These are phyloP conservation scores for Nephila pilipes DNA, from an alignment of 1,140 invertebrate species.

Conservation along the genomic window DNA sequence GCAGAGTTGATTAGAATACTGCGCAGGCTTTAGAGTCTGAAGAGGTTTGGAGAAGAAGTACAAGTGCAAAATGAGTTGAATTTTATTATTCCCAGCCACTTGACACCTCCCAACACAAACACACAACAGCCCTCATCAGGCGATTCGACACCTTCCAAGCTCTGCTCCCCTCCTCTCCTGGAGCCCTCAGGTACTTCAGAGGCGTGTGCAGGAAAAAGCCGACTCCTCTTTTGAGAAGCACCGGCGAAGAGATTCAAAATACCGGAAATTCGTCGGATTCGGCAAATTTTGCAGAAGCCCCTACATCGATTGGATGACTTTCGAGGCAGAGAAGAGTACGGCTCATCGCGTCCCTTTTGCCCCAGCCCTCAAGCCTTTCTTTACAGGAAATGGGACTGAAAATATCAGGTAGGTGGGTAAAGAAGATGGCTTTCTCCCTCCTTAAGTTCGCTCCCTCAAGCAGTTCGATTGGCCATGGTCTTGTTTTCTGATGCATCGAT, in stretches of 20 bases:
- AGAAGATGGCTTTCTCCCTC: not conserved
- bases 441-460: not conserved
- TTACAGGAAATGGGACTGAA: constrained; percentile 5
- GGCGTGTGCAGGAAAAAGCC: constrained; percentile 11
- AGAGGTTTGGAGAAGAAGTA: not conserved
- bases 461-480: not conserved
- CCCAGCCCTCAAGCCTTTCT: constrained; percentile 1
- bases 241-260: not conserved
- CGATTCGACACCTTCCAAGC: not conserved
- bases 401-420: not conserved
- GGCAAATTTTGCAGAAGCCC: not conserved
- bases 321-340: not conserved
- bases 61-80: not conserved
- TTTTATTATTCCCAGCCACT: not conserved
- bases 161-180: too few relatives aligned
- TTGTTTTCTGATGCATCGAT: not conserved
- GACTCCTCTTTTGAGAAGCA: constrained; percentile 1
- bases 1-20: not conserved
- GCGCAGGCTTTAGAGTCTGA: not conserved
- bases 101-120: not conserved
- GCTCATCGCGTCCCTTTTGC: not conserved
- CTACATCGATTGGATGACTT: constrained; percentile 14
- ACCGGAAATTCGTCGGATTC: constrained; percentile 12
- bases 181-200: not conserved
- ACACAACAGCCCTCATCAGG: constrained; percentile 19